Evolutionary conservation across 1,140 invertebrate genomes (phyloP).

Genomic region (Drosophila funebris): DNA sequence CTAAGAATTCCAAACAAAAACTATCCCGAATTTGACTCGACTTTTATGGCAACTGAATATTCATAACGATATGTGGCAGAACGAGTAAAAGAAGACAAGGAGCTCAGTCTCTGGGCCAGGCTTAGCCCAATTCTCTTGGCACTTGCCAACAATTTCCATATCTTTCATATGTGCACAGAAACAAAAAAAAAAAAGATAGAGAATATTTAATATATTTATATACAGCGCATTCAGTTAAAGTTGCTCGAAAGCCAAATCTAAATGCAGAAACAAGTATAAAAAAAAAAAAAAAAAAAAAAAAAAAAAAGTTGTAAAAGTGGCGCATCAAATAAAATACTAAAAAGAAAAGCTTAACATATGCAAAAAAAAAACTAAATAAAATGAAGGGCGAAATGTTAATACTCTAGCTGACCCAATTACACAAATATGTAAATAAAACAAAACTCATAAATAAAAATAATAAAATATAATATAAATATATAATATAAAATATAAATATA

Average conservation of each 20-base stretch:
- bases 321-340: conserved; percentile 19
- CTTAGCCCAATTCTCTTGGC: conserved; percentile 33
- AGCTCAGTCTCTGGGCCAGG: conserved; percentile 18
- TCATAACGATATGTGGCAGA: conserved; percentile 46
- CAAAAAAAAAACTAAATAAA: conserved; percentile 3
- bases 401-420: conserved; percentile 18
- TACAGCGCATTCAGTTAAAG: conserved; percentile 33
- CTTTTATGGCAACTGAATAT: conserved; percentile 59
- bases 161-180: conserved; percentile 46
- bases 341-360: background rate
- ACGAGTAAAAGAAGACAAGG: conserved; percentile 17
- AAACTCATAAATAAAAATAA: background rate
- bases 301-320: conserved; percentile 37
- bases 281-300: conserved; percentile 24
- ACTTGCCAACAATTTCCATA: conserved; percentile 61
- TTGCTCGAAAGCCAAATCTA: conserved; percentile 31
- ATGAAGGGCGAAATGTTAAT: background rate
- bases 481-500: background rate
- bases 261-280: conserved; percentile 21
- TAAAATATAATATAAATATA: background rate
- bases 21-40: background rate
- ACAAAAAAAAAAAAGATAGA: background rate
- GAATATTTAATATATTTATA: conserved; percentile 10
- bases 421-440: background rate
- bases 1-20: background rate